These are phyloP conservation scores for Morpho helenor DNA, from an alignment of 2,888 invertebrate species.

Conservation along the genomic window DNA sequence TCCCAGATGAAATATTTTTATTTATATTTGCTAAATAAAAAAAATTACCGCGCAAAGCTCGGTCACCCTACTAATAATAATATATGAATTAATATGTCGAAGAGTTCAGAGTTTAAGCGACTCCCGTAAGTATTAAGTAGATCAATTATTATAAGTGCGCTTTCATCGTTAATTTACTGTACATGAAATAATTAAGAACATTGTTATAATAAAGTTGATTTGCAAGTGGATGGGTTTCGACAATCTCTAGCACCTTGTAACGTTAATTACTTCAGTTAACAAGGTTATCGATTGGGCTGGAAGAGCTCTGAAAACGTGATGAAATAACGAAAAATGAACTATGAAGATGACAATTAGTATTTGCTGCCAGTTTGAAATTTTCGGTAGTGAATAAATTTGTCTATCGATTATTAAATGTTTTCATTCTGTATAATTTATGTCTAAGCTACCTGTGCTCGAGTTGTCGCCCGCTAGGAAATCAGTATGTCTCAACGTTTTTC, in stretches of 20 bases:
- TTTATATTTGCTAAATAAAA: too few relatives aligned
- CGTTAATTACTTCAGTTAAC: slow-evolving; percentile 30
- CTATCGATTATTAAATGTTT: background rate
- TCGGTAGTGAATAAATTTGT: background rate
- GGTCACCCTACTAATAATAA: too few relatives aligned
- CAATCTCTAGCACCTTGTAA: slow-evolving; percentile 24
- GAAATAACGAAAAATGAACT: slow-evolving; percentile 23
- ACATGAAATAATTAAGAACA: slow-evolving; percentile 22
- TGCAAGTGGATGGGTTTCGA: slow-evolving; percentile 28
- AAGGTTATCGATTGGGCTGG: slow-evolving; percentile 24
- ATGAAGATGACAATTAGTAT: slow-evolving; percentile 15
- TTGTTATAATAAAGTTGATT: slow-evolving; percentile 29
- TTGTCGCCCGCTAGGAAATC: too few relatives aligned
- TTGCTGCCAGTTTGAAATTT: slow-evolving; percentile 6
- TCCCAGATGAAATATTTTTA: too few relatives aligned
- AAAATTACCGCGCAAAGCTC: too few relatives aligned
- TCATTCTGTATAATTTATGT: background rate
- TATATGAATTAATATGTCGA: too few relatives aligned
- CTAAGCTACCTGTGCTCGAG: too few relatives aligned
- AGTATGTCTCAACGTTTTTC: too few relatives aligned
- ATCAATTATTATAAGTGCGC: background rate
- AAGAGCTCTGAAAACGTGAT: slow-evolving; percentile 25
- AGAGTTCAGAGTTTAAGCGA: too few relatives aligned
- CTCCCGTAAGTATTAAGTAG: too few relatives aligned
- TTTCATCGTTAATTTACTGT: background rate